Base-by-base conservation (phyloP, 2,113 vertebrate species). In the Gallinago undulata region DNA sequence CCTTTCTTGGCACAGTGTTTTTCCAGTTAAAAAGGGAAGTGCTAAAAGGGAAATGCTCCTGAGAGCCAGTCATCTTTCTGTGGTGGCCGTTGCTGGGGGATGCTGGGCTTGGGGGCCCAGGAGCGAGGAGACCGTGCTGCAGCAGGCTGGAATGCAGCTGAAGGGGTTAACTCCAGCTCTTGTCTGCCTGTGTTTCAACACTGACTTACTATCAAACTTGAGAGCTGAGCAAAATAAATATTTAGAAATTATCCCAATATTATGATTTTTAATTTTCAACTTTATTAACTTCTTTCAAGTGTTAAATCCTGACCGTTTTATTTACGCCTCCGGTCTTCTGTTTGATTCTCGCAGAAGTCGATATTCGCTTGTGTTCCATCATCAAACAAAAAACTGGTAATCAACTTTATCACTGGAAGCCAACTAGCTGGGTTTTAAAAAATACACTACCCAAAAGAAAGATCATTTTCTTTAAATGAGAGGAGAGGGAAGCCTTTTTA, bases 241-340 rank as follows among this genome's bases (percentile, higher is more conserved):
- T 96, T 97, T 97, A 96, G 89, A 96, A 97, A 97, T 96, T 97
- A 96, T 98, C 95, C 94, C 97, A 98, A 98, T 98, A 98, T 98
- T 98, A 97, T 97, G 98, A 98, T 98, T 97, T 97, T 98, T 98
- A 98, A 98, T 98, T 94, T 97, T 97, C 95, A 91, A 96, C 93
- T 97, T 97, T 98, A 98, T 98, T 97, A 97, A 93, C 84, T 96
- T 96, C 89, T 98, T 98, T 97, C 94, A 97, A 97, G 85, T 96
- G 95, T 96, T 98, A 97, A 97, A 97, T 96, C 94, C 93, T 88
- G 95, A 86, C 64, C 55, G 75, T 90, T 94, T 94, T 90, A 92
- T 96, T 95, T 94, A 93, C 57, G 97, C 97, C 97, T 97, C 94
- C 30, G 79, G 98, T 92, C 33, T 51, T 97, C 83, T 92, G 87